Conservation (phyloP, 1,140 invertebrate genomes). For the Brachionus paranguensis region DNA sequence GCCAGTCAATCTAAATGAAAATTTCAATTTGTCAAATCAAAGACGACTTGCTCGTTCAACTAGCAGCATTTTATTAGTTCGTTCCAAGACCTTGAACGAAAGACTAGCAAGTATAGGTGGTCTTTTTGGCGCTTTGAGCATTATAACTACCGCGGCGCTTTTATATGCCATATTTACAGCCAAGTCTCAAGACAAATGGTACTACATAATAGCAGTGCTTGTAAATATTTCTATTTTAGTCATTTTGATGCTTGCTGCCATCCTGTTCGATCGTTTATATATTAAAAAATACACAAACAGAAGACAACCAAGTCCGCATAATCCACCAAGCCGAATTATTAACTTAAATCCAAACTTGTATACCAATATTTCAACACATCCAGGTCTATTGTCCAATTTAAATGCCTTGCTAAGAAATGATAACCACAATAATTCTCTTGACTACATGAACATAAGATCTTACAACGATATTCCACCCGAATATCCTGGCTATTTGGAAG, state of each 20-base stretch:
- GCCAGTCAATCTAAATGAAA: not conserved
- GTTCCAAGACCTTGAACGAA: slow-evolving; percentile 5
- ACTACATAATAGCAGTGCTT: slow-evolving; percentile 20
- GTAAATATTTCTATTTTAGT: slow-evolving; percentile 31
- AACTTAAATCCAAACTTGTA: slow-evolving; percentile 20
- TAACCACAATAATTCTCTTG: not conserved
- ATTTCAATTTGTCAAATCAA: not conserved
- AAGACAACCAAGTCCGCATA: not conserved
- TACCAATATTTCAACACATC: not conserved
- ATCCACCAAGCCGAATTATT: not conserved
- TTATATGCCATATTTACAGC: slow-evolving; percentile 9
- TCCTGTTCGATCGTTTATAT: slow-evolving; percentile 16
- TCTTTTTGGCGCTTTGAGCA: slow-evolving; percentile 22
- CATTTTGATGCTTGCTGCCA: slow-evolving; percentile 19
- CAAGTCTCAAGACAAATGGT: slow-evolving; percentile 9
- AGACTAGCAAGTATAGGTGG: slow-evolving; percentile 19
- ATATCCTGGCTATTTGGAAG: slow-evolving; percentile 1
- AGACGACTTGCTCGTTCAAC: not conserved
- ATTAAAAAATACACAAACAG: not conserved
- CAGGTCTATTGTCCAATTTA: slow-evolving; percentile 1
- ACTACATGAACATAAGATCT: not conserved
- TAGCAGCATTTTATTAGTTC: not conserved
- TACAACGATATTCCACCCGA: slow-evolving; percentile 22
- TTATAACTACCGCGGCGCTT: not conserved
- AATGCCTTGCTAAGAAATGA: not conserved